Evolutionary conservation across 2,888 invertebrate genomes (phyloP), one percentile per base, ranked within the genome.

Genomic region (Megamerina dolium): DNA sequence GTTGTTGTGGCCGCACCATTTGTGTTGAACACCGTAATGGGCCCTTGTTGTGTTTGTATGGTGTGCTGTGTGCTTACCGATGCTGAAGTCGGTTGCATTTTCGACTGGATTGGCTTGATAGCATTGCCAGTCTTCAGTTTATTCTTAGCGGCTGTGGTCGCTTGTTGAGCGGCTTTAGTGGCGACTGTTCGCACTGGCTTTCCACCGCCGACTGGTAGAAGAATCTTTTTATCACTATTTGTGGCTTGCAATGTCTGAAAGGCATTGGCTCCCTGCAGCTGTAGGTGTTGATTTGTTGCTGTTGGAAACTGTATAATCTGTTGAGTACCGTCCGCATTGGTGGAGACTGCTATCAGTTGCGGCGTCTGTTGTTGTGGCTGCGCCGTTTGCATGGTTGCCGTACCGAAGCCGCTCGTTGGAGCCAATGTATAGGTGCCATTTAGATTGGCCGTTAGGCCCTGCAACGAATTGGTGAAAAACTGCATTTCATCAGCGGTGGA

Each of bases 81-180:
- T 23, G 23, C 23, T 23, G 23, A 23, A n/a, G n/a, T n/a, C 39
- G 49, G 30, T 45, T 54, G 39, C 20, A 61, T 33, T 46, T 64
- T 64, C 1, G 64, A 65, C 34, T 64, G 64, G 26, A 64, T 63
- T 4, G 66, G 66, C 36, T 64, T 64, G 3, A 65, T 59, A 8
- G 56, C 52, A 1, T 49, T 52, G 1, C 57, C 53, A 13, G 60
- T 55, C 2, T 66, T 47, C 21, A 66, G 53, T 35, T 60, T 61
- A n/a, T 61, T 57, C 32, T 64, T 66, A 19, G 58, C 58, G 2
- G 57, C 60, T 2, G 60, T 59, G 4, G 46, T 52, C 2, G 60
- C 60, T 36, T 66, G 65, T 27, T 66, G 64, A 0, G 52, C 60
- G 1, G 57, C 60, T 31, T 66, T 64, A 9, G 60, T 59, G 33